A percentile compares a stretch with the other conserved stretches of the same genome.
phyloP scores from a whole-genome alignment of 2,797 vertebrate genomes.

The Masticophis lateralis region DNA sequence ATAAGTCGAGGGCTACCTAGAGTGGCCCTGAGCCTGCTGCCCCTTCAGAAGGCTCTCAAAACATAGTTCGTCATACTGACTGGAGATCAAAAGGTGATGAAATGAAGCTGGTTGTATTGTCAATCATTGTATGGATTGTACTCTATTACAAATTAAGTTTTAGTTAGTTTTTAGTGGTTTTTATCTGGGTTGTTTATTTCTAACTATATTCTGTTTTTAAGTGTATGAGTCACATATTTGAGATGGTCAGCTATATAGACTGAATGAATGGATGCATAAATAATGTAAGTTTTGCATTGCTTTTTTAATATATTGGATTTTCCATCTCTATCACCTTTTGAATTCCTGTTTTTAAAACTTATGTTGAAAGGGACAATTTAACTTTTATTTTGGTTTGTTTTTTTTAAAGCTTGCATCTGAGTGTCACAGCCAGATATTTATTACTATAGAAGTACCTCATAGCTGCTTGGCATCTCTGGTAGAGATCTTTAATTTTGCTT shows the following conservation, averaged over 20 bases:
- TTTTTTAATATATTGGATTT: not conserved
- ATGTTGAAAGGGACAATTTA: not conserved
- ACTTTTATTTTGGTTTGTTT: not conserved
- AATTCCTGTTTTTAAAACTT: not conserved
- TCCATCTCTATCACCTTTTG: not conserved
- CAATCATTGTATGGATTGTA: not conserved
- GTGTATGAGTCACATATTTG: not conserved
- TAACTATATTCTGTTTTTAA: not conserved
- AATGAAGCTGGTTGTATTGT: not conserved
- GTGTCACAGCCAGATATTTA: not conserved
- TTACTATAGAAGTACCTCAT: not conserved
- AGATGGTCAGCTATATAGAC: not conserved
- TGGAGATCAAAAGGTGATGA: not conserved
- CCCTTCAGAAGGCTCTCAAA: not conserved
- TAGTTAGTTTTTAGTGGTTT: not conserved
- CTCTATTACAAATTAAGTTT: not conserved
- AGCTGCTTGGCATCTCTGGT: not conserved
- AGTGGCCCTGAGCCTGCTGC: not conserved
- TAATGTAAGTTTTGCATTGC: not conserved
- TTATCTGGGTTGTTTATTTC: not conserved
- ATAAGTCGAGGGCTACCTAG: not conserved
- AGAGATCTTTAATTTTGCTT: not conserved
- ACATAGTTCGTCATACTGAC: not conserved
- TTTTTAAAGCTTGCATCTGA: not conserved
- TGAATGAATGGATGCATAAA: not conserved